phyloP scores from a whole-genome alignment of 2,113 vertebrate genomes.

The Menidia beryllina region DNA sequence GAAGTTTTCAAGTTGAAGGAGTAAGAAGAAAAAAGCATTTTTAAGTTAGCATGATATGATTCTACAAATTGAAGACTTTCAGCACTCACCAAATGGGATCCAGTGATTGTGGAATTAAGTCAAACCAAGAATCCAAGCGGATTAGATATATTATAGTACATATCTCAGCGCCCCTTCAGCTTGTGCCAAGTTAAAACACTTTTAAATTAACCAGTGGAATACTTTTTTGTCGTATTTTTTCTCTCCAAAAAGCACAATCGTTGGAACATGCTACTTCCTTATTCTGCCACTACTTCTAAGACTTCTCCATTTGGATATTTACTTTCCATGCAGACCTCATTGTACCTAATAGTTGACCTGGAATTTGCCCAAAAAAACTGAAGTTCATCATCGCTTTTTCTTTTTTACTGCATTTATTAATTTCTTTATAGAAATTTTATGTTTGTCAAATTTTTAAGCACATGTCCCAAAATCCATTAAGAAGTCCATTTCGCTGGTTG shows the following conservation, averaged over 20 bases:
- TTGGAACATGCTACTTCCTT: constrained; percentile 37
- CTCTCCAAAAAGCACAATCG: constrained; percentile 9
- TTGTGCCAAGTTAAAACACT: constrained; percentile 21
- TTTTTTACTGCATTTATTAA: constrained; percentile 40
- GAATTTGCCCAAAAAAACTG: constrained; percentile 50
- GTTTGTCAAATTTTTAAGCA: constrained; percentile 35
- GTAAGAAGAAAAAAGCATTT: constrained; percentile 45
- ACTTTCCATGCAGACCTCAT: constrained; percentile 37
- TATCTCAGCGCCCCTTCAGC: constrained; percentile 24
- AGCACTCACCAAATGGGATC: constrained; percentile 24
- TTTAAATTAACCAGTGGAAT: constrained; percentile 66
- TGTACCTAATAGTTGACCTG: constrained; percentile 34
- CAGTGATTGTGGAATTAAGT: constrained; percentile 63
- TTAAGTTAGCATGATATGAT: constrained; percentile 26
- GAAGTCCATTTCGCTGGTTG: constrained; percentile 64
- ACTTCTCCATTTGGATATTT: constrained; percentile 65
- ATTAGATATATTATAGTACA: constrained; percentile 43
- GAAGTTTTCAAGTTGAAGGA: constrained; percentile 28
- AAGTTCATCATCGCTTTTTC: constrained; percentile 46
- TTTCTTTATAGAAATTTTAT: constrained; percentile 26
- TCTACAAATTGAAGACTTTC: constrained; percentile 9
- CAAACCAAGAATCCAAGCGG: constrained; percentile 37
- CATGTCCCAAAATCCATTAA: constrained; percentile 63
- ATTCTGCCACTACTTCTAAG: constrained; percentile 15
- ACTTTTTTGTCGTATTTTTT: constrained; percentile 31